These are phyloP conservation scores for Rhopalosiphum nymphaeae DNA, from an alignment of 2,888 invertebrate genomes.

Conservation along the genomic window DNA sequence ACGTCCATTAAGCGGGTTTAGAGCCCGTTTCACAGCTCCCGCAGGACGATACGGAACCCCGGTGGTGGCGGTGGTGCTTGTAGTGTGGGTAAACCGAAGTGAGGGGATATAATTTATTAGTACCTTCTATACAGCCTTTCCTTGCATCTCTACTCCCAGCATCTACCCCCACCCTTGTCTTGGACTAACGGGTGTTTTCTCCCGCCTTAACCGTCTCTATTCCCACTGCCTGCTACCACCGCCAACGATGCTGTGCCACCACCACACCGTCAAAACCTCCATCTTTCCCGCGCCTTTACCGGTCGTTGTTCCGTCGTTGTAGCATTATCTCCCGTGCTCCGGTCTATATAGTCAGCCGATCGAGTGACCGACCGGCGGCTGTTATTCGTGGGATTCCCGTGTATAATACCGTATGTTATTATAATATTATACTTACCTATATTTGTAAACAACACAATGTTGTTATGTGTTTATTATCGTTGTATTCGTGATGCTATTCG, in stretches of 20 bases:
- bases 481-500: not conserved
- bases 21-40: conserved; percentile 62
- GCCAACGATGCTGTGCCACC: not conserved
- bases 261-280: not conserved
- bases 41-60: conserved; percentile 24
- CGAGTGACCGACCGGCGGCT: not conserved
- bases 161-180: not conserved
- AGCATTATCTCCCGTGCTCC: not conserved
- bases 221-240: not conserved
- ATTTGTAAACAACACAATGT: not conserved
- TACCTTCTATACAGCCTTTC: conserved; percentile 25
- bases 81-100: not conserved
- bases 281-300: not conserved
- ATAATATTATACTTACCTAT: not conserved
- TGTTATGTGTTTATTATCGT: not conserved
- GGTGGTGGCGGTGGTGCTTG: not conserved
- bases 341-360: not conserved
- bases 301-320: not conserved
- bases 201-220: not conserved
- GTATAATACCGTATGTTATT: not conserved
- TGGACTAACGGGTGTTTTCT: not conserved
- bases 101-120: conserved; percentile 63
- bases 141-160: not conserved
- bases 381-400: not conserved
- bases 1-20: conserved; percentile 65